Conservation (phyloP, 2,888 invertebrate species). For the Dysmachus trigonus region DNA sequence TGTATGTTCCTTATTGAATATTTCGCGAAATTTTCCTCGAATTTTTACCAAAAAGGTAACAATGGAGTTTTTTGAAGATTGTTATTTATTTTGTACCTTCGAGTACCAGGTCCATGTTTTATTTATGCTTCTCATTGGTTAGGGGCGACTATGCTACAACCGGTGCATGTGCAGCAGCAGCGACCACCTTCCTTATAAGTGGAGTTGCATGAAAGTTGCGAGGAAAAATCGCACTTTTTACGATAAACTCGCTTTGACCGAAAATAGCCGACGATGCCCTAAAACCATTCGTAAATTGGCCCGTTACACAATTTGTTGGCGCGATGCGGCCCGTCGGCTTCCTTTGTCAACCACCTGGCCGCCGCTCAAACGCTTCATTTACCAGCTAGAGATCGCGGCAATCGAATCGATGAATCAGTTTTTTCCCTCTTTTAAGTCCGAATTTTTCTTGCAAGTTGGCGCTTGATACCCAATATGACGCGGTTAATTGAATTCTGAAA, state of each 20-base stretch:
- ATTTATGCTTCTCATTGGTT: conserved; percentile 5
- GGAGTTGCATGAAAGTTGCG: conserved; percentile 31
- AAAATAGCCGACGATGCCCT: conserved; percentile 23
- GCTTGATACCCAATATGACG: background rate
- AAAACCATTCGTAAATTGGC: background rate
- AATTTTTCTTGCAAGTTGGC: conserved; percentile 1
- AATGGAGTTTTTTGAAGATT: background rate
- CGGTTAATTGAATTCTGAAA: background rate
- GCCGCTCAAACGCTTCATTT: background rate
- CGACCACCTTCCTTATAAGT: conserved; percentile 11
- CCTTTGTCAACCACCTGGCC: background rate
- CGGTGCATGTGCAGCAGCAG: background rate
- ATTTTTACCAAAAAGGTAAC: background rate
- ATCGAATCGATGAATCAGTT: background rate
- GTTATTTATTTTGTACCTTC: background rate
- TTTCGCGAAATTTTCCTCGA: background rate
- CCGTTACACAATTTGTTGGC: conserved; percentile 10
- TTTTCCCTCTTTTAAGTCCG: background rate
- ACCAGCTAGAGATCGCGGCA: background rate
- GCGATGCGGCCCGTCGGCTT: background rate
- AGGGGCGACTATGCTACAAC: background rate
- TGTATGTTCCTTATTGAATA: background rate
- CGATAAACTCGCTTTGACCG: background rate
- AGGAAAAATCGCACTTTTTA: conserved; percentile 22
- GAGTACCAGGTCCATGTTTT: background rate